Evolutionary conservation across 2,797 vertebrate species (phyloP).

Genomic region (Sorex maritimensis): DNA sequence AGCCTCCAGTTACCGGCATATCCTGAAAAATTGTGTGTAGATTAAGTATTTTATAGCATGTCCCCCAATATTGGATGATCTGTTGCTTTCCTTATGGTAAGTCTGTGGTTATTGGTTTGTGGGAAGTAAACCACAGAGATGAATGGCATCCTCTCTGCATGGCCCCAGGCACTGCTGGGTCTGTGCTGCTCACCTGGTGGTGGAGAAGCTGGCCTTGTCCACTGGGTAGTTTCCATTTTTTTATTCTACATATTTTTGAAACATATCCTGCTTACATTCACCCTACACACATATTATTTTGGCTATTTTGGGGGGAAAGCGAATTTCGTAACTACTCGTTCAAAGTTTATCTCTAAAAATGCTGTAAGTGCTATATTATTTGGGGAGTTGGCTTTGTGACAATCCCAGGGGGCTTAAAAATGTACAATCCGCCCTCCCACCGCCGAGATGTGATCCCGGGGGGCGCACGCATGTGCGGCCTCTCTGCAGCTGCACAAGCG

Average conservation of each 20-base stretch:
- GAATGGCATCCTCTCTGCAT: neutral
- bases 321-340: constrained; percentile 32
- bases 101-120: neutral
- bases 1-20: too few relatives aligned
- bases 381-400: too few relatives aligned
- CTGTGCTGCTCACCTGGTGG: neutral
- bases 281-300: neutral
- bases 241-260: constrained; percentile 23
- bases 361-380: too few relatives aligned
- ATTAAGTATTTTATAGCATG: neutral
- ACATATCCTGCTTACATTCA: neutral
- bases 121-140: neutral
- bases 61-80: neutral
- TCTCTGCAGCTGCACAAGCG: too few relatives aligned
- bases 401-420: neutral
- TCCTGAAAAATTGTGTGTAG: too few relatives aligned
- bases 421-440: neutral
- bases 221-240: neutral
- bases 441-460: too few relatives aligned
- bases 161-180: too few relatives aligned
- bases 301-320: neutral
- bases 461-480: too few relatives aligned
- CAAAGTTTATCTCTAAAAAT: constrained; percentile 43
- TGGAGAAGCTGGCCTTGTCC: neutral
- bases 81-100: constrained; percentile 59